A percentile compares a stretch with the other conserved stretches of the same genome.
These are phyloP conservation scores for Idaea aversata DNA, from an alignment of 2,888 invertebrate species.

Conservation along the genomic window DNA sequence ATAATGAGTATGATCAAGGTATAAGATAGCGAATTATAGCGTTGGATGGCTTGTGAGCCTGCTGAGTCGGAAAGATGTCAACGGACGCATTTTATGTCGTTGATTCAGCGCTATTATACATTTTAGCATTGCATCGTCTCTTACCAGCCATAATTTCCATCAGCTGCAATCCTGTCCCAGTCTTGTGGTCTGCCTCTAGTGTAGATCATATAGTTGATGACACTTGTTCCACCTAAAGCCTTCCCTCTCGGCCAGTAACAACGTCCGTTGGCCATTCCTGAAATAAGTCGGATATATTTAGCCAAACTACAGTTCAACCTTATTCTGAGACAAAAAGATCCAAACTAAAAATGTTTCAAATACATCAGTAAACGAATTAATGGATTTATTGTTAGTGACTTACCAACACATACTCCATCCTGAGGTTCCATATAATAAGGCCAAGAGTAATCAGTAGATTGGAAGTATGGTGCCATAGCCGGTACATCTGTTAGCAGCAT, in stretches of 20 bases:
- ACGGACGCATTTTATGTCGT: not conserved
- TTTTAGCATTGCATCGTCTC: conserved; percentile 2
- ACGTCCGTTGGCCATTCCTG: conserved; percentile 56
- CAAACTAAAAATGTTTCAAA: not conserved
- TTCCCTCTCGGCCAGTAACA: conserved; percentile 79
- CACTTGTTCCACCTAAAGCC: conserved; percentile 80
- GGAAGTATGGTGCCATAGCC: conserved; percentile 77
- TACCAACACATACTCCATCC: conserved; percentile 80
- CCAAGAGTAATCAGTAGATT: conserved; percentile 84
- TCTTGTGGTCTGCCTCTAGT: conserved; percentile 86
- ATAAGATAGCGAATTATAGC: not conserved
- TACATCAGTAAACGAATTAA: not conserved
- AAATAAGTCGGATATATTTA: conserved; percentile 21
- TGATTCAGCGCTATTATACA: not conserved
- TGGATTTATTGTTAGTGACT: conserved; percentile 8
- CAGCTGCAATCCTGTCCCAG: conserved; percentile 84
- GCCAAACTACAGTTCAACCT: too few relatives aligned
- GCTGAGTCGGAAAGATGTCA: not conserved
- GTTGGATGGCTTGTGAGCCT: not conserved
- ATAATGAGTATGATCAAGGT: not conserved
- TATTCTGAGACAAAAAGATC: too few relatives aligned
- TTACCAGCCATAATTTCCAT: conserved; percentile 87
- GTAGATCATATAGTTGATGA: conserved; percentile 85
- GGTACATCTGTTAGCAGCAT: conserved; percentile 79
- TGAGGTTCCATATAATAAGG: conserved; percentile 85